A percentile compares a stretch with the other conserved stretches of the same genome.
Evolutionary conservation across 2,797 vertebrate genomes (phyloP).

Genomic region (Martes flavigula): DNA sequence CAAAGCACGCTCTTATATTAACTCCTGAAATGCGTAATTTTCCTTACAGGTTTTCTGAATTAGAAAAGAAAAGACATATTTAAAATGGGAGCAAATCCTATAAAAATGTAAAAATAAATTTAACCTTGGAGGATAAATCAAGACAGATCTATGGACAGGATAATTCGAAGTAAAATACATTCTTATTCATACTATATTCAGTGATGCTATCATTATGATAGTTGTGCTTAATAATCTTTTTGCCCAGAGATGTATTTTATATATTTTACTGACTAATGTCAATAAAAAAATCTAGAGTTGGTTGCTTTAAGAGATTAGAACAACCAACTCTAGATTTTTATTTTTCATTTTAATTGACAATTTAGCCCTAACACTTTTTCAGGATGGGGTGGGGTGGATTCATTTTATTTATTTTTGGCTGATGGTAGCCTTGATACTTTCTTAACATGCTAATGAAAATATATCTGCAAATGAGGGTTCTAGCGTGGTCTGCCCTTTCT

Average conservation of each 20-base stretch:
- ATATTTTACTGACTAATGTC: background rate
- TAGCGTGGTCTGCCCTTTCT: background rate
- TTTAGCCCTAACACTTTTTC: background rate
- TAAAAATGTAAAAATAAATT: background rate
- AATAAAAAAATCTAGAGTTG: no score
- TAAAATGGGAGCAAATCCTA: background rate
- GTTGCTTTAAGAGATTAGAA: background rate
- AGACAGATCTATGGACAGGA: background rate
- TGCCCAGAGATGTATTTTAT: background rate
- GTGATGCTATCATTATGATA: background rate
- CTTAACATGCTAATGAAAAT: background rate
- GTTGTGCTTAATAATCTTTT: background rate
- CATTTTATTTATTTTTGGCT: background rate
- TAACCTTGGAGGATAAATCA: background rate
- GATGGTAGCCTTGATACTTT: background rate
- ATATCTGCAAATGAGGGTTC: background rate
- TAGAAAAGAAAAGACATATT: slow-evolving; percentile 34
- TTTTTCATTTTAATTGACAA: background rate
- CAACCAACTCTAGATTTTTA: background rate
- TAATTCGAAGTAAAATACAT: background rate
- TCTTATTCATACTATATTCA: background rate
- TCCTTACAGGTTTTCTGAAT: background rate
- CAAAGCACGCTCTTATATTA: background rate
- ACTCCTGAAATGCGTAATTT: background rate
- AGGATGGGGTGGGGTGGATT: background rate